Evolutionary conservation across 53 echinoderm and acorn worm genomes (phyloP).

Genomic region (Temnopleurus reevesii): DNA sequence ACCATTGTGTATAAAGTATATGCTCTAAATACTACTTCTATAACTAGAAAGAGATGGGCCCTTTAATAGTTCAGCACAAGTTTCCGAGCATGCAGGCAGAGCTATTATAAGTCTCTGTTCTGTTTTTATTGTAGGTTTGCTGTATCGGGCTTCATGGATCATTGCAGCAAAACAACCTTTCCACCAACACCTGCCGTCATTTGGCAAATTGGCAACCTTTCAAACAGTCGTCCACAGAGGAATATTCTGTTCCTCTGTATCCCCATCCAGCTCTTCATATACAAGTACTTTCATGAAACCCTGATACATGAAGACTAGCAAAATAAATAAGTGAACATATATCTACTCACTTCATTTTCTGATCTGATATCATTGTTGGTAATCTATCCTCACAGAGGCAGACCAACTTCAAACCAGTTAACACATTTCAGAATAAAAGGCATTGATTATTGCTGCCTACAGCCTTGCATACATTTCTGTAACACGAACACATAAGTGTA

Average conservation of each 20-base stretch:
- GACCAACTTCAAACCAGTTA: background rate
- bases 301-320: constrained; percentile 19
- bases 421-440: constrained; percentile 41
- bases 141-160: constrained; percentile 46
- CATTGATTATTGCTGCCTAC: constrained; percentile 55
- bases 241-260: background rate
- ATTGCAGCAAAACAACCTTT: background rate
- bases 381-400: constrained; percentile 15
- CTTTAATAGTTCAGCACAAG: constrained; percentile 23
- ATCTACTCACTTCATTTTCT: background rate
- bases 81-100: constrained; percentile 49
- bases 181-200: background rate
- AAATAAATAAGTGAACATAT: background rate
- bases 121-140: background rate
- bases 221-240: background rate
- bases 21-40: background rate
- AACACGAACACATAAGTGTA: background rate
- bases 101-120: background rate
- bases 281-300: constrained; percentile 50
- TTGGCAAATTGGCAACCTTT: constrained; percentile 4
- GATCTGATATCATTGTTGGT: background rate
- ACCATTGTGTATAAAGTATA: background rate
- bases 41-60: background rate
- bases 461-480: constrained; percentile 32
- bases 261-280: constrained; percentile 27